phyloP scores from a whole-genome alignment of 2,113 vertebrate genomes.

The Rynchops niger region DNA sequence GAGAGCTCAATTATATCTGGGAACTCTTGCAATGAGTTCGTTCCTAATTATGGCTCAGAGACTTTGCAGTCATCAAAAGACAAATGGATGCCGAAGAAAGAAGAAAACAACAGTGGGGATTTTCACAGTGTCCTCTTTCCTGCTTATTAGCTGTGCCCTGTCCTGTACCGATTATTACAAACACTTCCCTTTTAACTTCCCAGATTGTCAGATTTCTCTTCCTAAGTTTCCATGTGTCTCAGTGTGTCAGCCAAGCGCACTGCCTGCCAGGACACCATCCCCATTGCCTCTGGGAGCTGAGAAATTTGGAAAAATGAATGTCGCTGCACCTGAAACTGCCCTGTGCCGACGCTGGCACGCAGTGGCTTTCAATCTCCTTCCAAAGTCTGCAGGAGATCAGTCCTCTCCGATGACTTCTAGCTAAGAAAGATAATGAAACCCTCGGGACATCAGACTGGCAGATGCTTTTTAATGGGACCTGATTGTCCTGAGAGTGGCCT shows the following conservation, averaged over 20 bases:
- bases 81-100: background rate
- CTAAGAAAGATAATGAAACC: background rate
- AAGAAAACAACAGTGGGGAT: background rate
- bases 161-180: background rate
- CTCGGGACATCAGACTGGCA: background rate
- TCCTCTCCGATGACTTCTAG: background rate
- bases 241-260: background rate
- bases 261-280: accelerated
- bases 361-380: background rate
- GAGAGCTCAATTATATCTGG: constrained; percentile 13
- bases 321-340: background rate
- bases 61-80: background rate
- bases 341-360: accelerated
- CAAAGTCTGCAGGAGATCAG: background rate
- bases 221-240: background rate
- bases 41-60: background rate
- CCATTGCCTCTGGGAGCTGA: background rate
- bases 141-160: background rate
- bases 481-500: constrained; percentile 27
- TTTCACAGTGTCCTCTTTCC: background rate
- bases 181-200: background rate
- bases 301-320: background rate
- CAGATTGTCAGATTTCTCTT: background rate
- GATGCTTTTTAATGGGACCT: constrained; percentile 31
- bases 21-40: background rate